A percentile compares a stretch with the other conserved stretches of the same genome.
Evolutionary conservation across 2,888 invertebrate genomes (phyloP).

Genomic region (Cheilosia vulpina): DNA sequence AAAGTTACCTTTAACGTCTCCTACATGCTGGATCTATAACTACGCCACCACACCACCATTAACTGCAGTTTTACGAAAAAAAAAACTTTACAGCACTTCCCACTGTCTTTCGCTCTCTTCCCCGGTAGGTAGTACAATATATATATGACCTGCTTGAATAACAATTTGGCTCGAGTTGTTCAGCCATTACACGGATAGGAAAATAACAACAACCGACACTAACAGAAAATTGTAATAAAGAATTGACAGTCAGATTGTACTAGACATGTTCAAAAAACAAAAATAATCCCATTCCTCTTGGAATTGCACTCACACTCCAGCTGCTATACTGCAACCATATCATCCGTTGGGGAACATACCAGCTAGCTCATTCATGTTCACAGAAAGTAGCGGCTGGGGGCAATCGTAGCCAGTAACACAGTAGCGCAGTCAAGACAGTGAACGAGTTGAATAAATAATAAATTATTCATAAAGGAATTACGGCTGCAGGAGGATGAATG

Average conservation of each 20-base stretch:
- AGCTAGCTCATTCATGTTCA: constrained; percentile 1
- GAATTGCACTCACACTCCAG: background rate
- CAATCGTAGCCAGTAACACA: constrained; percentile 64
- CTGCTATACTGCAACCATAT: background rate
- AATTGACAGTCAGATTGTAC: constrained; percentile 72
- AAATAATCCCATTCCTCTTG: constrained; percentile 46
- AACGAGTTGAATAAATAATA: constrained; percentile 74
- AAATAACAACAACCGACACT: constrained; percentile 47
- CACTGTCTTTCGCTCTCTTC: constrained; percentile 8
- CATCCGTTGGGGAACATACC: background rate
- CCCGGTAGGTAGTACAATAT: background rate
- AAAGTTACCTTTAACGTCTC: constrained; percentile 61
- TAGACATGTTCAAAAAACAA: constrained; percentile 69
- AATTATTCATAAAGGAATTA: constrained; percentile 75
- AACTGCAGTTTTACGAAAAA: constrained; percentile 27
- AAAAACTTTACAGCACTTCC: constrained; percentile 20
- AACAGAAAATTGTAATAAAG: constrained; percentile 69
- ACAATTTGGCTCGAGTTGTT: constrained; percentile 67
- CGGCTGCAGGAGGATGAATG: constrained; percentile 69
- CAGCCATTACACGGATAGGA: constrained; percentile 41
- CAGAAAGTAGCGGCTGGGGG: constrained; percentile 42
- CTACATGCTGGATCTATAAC: background rate
- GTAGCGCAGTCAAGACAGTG: constrained; percentile 64
- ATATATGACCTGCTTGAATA: constrained; percentile 53
- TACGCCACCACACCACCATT: constrained; percentile 9